Percentiles rank a stretch among this genome's conserved stretches.
phyloP scores from a whole-genome alignment of 2,113 vertebrate species.

The Pterocles orientalis region DNA sequence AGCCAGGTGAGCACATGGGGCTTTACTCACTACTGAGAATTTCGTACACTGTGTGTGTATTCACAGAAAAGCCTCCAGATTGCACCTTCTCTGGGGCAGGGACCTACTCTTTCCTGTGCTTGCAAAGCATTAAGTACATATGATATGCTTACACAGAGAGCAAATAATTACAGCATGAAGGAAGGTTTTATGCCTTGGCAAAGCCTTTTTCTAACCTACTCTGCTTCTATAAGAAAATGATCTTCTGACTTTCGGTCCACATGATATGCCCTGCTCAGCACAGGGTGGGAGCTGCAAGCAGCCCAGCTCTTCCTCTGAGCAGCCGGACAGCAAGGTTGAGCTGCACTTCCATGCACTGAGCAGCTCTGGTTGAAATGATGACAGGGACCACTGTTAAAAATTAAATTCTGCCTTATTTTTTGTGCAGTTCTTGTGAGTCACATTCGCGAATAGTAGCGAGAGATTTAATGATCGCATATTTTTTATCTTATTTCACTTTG shows the following conservation, averaged over 20 bases:
- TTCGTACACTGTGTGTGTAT: background rate
- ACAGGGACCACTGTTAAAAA: conserved; percentile 98
- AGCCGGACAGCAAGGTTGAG: background rate
- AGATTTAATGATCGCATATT: conserved; percentile 99
- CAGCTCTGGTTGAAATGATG: conserved; percentile 92
- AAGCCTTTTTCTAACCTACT: background rate
- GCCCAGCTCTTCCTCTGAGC: background rate
- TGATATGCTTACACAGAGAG: accelerated
- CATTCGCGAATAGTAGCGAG: conserved; percentile 96
- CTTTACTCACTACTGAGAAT: background rate
- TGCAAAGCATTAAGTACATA: background rate
- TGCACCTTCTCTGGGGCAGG: background rate
- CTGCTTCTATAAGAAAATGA: background rate
- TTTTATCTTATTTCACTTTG: conserved; percentile 96
- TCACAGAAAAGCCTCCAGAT: background rate
- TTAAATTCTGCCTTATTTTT: conserved; percentile 98
- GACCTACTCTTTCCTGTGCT: background rate
- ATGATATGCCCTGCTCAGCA: background rate
- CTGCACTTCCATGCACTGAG: conserved; percentile 34
- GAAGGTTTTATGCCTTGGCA: background rate
- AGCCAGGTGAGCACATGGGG: background rate
- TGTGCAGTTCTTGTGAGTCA: conserved; percentile 98
- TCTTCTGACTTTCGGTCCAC: background rate
- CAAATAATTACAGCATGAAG: background rate
- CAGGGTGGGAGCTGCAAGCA: background rate